phyloP scores from a whole-genome alignment of 2,797 vertebrate species.

The Clarias fuscus region DNA sequence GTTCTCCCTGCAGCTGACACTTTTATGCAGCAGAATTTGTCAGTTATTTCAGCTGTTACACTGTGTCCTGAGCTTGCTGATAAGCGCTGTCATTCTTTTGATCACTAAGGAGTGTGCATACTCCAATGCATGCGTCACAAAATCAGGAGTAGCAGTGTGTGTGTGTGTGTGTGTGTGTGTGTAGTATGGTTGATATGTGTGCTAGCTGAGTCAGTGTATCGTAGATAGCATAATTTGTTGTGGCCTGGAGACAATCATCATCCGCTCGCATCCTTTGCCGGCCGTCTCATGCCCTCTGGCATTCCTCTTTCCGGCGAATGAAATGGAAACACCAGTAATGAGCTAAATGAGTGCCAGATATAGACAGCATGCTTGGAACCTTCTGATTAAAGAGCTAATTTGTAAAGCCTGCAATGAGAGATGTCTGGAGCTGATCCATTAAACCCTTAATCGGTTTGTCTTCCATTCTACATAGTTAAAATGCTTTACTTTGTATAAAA shows the following conservation, averaged over 20 bases:
- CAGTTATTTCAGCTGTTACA: slow-evolving; percentile 13
- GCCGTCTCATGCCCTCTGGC: slow-evolving; percentile 1
- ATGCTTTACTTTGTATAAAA: background rate
- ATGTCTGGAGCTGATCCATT: background rate
- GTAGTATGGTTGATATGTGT: background rate
- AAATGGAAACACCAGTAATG: background rate
- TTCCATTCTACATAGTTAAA: background rate
- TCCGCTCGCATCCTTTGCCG: background rate
- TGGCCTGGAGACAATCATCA: background rate
- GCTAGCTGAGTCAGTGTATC: slow-evolving; percentile 25
- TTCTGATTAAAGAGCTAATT: slow-evolving; percentile 19
- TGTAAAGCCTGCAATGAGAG: background rate
- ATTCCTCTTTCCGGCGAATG: slow-evolving; percentile 3
- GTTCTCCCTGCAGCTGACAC: background rate
- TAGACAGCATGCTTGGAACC: background rate
- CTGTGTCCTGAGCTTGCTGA: background rate
- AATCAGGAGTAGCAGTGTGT: background rate
- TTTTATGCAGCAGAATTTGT: background rate
- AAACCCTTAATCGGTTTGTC: background rate
- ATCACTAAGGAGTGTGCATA: background rate
- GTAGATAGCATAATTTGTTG: slow-evolving; percentile 28
- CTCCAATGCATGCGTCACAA: slow-evolving; percentile 15
- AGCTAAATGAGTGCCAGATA: slow-evolving; percentile 10
- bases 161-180: background rate
- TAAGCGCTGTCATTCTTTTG: slow-evolving; percentile 22